phyloP scores from a whole-genome alignment of 1,140 invertebrate genomes.

The Chrysomallon squamiferum region DNA sequence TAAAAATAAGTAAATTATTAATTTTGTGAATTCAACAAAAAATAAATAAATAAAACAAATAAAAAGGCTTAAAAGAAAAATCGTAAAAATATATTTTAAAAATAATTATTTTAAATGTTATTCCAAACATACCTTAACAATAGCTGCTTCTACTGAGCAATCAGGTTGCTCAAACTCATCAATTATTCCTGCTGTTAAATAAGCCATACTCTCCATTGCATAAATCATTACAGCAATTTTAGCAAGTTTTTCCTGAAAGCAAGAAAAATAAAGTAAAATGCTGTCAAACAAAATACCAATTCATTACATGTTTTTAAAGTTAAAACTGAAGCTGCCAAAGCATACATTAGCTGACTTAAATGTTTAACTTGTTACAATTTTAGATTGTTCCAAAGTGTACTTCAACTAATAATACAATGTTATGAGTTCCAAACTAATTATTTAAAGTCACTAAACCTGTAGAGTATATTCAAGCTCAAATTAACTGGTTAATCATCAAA shows the following conservation, averaged over 20 bases:
- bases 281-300: not conserved
- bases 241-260: slow-evolving; percentile 66
- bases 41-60: too few species aligned
- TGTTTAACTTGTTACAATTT: too few species aligned
- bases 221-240: slow-evolving; percentile 70
- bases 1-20: too few species aligned
- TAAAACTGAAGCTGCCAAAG: not conserved
- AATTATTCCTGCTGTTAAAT: slow-evolving; percentile 74
- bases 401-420: too few species aligned
- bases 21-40: too few species aligned
- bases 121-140: slow-evolving; percentile 59
- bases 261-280: slow-evolving; percentile 2
- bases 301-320: slow-evolving; percentile 3
- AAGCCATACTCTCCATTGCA: slow-evolving; percentile 80
- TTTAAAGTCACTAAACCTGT: too few species aligned
- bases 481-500: too few species aligned
- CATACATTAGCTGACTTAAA: too few species aligned
- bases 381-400: too few species aligned
- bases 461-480: too few species aligned
- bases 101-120: not conserved
- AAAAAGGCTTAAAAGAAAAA: too few species aligned
- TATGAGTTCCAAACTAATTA: too few species aligned
- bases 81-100: not conserved
- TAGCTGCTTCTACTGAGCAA: slow-evolving; percentile 65
- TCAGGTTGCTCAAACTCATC: slow-evolving; percentile 76